Evolutionary conservation across 2,113 vertebrate species (phyloP).

Genomic region (Poecilia latipinna): DNA sequence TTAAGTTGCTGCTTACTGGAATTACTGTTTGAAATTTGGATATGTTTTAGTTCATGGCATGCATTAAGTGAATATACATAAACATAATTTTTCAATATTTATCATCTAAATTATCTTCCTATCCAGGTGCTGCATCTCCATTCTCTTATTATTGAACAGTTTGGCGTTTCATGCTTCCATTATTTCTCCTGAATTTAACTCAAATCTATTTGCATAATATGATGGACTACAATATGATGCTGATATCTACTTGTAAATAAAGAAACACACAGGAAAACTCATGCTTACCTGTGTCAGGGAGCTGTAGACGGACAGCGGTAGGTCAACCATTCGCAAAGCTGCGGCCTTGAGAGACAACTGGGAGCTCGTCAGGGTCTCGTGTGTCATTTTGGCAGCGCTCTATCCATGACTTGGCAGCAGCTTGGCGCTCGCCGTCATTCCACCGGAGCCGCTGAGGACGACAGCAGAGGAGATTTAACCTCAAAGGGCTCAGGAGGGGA

Average conservation of each 20-base stretch:
- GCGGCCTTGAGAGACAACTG: constrained; percentile 83
- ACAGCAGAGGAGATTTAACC: constrained; percentile 44
- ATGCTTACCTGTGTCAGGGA: constrained; percentile 86
- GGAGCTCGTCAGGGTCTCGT: constrained; percentile 79
- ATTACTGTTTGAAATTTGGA: too few species aligned
- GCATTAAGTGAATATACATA: background rate
- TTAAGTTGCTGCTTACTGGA: too few species aligned
- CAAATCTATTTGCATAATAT: too few species aligned
- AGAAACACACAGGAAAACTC: background rate
- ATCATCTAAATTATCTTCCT: too few species aligned
- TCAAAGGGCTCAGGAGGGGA: constrained; percentile 30
- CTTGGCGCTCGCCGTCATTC: constrained; percentile 18
- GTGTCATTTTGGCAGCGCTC: constrained; percentile 84
- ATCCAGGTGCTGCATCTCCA: background rate
- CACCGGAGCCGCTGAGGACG: constrained; percentile 40
- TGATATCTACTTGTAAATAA: background rate
- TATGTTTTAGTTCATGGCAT: background rate
- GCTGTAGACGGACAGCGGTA: constrained; percentile 87
- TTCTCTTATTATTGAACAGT: background rate
- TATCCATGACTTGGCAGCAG: constrained; percentile 75
- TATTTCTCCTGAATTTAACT: background rate
- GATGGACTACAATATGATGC: background rate
- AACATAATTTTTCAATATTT: too few species aligned
- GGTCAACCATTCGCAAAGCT: constrained; percentile 83
- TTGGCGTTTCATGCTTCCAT: too few species aligned